Conservation (phyloP, 2,797 vertebrate genomes). For the Holocentrus rufus region DNA sequence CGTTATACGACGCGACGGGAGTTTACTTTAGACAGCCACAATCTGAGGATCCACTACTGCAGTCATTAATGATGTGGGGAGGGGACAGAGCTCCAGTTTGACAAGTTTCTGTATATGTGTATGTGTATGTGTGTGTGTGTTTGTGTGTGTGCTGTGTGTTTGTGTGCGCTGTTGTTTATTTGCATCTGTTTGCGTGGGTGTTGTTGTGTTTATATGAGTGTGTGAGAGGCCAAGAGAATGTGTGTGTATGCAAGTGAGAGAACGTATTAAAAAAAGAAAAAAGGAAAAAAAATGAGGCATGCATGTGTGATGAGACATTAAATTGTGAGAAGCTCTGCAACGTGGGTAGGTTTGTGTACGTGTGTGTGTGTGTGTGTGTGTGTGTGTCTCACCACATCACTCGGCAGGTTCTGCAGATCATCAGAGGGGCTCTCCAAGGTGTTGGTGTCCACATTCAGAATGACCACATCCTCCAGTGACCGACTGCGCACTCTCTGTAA, state of each 20-base stretch:
- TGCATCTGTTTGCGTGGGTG: not conserved
- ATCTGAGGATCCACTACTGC: conserved; percentile 81
- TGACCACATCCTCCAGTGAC: conserved; percentile 95
- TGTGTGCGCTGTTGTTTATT: conserved; percentile 7
- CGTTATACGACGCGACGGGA: conserved; percentile 76
- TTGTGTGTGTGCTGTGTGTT: conserved; percentile 26
- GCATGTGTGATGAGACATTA: conserved; percentile 24
- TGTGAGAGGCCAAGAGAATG: conserved; percentile 25
- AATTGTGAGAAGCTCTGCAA: conserved; percentile 9
- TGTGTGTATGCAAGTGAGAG: conserved; percentile 25
- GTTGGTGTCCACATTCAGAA: conserved; percentile 97
- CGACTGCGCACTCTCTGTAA: conserved; percentile 89
- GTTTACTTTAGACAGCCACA: conserved; percentile 84
- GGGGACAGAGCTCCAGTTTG: conserved; percentile 70
- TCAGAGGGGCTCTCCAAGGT: conserved; percentile 93
- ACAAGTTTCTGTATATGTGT: conserved; percentile 67
- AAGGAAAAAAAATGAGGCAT: conserved; percentile 13
- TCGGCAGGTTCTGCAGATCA: conserved; percentile 93
- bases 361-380: conserved; percentile 21
- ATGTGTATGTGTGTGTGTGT: conserved; percentile 15
- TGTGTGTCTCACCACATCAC: conserved; percentile 90
- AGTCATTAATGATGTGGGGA: conserved; percentile 82
- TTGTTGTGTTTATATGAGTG: not conserved
- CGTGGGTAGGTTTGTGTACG: no score
- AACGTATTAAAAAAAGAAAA: conserved; percentile 14